phyloP scores from a whole-genome alignment of 2,113 vertebrate genomes.

The Cryptomyrus ogoouensis region DNA sequence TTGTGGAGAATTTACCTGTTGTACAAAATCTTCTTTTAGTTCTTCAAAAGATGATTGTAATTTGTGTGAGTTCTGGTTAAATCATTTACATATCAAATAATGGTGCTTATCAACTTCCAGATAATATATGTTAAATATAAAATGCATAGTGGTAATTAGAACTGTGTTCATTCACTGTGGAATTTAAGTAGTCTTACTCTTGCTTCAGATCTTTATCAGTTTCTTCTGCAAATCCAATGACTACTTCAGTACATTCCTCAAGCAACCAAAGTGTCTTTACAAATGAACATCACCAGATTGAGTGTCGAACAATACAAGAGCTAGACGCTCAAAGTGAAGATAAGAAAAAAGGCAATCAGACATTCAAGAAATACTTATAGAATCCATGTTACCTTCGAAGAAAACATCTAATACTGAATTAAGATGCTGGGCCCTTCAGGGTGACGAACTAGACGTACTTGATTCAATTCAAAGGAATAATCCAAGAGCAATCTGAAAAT shows the following conservation, averaged over 20 bases:
- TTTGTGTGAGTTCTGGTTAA: conserved; percentile 36
- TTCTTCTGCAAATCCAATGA: neutral
- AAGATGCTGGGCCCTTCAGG: neutral
- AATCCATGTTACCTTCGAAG: neutral
- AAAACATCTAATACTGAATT: neutral
- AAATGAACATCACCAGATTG: neutral
- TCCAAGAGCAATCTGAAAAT: neutral
- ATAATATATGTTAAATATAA: conserved; percentile 30
- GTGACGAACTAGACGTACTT: neutral
- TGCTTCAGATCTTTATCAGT: neutral
- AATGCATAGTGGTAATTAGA: neutral
- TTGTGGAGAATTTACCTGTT: neutral
- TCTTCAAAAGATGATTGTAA: conserved; percentile 34
- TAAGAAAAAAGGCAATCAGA: neutral
- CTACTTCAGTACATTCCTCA: neutral
- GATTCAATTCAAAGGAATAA: neutral
- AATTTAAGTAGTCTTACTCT: neutral
- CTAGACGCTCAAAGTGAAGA: neutral
- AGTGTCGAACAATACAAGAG: neutral
- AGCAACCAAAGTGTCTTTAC: neutral
- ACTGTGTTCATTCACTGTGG: neutral
- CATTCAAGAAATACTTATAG: neutral
- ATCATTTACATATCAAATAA: conserved; percentile 32
- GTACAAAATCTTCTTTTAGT: conserved; percentile 32
- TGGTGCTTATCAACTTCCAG: conserved; percentile 49